Conservation (phyloP, 2,113 vertebrate species). For the Pampusana beccarii region DNA sequence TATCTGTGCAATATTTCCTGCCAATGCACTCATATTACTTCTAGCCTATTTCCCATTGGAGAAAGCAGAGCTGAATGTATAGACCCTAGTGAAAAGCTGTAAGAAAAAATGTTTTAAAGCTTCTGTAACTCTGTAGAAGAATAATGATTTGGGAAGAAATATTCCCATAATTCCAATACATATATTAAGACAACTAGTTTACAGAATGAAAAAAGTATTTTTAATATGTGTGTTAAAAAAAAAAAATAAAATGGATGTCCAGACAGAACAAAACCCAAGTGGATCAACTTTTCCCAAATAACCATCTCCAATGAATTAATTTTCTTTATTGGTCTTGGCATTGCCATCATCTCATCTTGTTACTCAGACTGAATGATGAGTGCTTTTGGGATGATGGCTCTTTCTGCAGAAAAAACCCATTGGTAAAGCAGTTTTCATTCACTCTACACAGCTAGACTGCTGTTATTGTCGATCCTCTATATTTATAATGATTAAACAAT, state of each 20-base stretch:
- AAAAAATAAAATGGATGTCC: not conserved
- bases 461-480: not conserved
- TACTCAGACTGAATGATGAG: not conserved
- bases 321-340: not conserved
- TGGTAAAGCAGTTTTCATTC: not conserved
- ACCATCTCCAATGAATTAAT: not conserved
- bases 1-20: slow-evolving; percentile 20
- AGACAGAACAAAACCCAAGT: not conserved
- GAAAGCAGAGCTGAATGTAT: not conserved
- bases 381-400: not conserved
- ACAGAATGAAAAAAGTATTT: not conserved
- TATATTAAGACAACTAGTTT: not conserved
- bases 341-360: not conserved
- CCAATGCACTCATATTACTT: slow-evolving; percentile 5
- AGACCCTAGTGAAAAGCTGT: slow-evolving; percentile 15
- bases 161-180: slow-evolving; percentile 13
- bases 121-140: not conserved
- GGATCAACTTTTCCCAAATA: not conserved
- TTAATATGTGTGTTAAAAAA: not conserved
- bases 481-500: not conserved
- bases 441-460: not conserved
- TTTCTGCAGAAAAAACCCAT: not conserved
- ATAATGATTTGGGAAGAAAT: not conserved
- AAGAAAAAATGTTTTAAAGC: slow-evolving; percentile 14
- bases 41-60: slow-evolving; percentile 14